These are phyloP conservation scores for Crepidodera aurea DNA, from an alignment of 2,888 invertebrate genomes.

Conservation along the genomic window DNA sequence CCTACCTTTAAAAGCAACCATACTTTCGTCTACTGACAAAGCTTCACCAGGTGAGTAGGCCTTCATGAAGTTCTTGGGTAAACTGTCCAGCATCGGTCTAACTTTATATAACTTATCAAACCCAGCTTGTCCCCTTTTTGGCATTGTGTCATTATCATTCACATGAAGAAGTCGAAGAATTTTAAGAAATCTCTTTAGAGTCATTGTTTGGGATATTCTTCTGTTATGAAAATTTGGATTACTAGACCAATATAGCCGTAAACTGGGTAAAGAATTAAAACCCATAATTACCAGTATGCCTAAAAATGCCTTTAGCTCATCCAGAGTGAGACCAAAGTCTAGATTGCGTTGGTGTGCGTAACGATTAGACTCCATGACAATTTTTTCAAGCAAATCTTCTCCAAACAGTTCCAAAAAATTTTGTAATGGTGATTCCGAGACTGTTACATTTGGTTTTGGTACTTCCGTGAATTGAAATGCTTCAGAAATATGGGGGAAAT, in stretches of 20 bases:
- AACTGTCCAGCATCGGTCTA: neutral
- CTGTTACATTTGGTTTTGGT: no score
- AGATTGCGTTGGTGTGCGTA: no score
- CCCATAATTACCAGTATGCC: no score
- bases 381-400: no score
- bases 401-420: no score
- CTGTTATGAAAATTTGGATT: no score
- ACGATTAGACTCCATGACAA: no score
- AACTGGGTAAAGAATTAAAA: neutral
- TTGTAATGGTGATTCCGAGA: no score
- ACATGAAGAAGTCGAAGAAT: conserved; percentile 1
- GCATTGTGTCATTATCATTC: neutral
- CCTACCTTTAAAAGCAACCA: conserved; percentile 43
- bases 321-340: no score
- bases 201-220: neutral
- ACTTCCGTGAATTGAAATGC: no score
- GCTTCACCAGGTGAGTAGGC: neutral
- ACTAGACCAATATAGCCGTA: neutral
- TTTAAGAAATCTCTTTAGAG: conserved; percentile 1
- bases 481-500: neutral
- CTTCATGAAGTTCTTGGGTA: neutral
- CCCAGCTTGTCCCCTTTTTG: neutral
- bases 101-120: neutral
- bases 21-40: conserved; percentile 39
- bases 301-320: no score